A percentile compares a stretch with the other conserved stretches of the same genome.
These are phyloP conservation scores for Eretmochelys imbricata DNA, from an alignment of 2,113 vertebrate species.

Conservation along the genomic window DNA sequence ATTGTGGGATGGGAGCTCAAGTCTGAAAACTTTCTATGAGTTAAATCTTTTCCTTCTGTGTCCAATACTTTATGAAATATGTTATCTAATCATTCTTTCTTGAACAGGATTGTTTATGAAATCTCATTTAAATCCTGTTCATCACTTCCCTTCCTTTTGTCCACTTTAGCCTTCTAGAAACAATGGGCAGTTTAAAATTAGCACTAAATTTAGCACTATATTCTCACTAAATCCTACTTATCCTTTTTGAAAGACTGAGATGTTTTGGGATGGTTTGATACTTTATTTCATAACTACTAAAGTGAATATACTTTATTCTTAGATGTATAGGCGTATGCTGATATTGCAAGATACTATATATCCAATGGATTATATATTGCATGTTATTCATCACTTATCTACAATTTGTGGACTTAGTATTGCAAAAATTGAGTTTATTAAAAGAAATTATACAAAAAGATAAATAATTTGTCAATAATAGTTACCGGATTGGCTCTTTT, in stretches of 20 bases:
- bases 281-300: not conserved
- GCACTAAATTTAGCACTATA: not conserved
- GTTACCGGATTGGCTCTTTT: conserved; percentile 91
- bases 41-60: not conserved
- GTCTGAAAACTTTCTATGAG: not conserved
- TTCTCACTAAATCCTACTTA: not conserved
- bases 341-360: not conserved
- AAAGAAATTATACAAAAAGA: not conserved
- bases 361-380: not conserved
- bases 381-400: not conserved
- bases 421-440: not conserved
- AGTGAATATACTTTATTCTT: not conserved
- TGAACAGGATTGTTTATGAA: not conserved
- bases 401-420: not conserved
- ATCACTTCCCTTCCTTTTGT: not conserved
- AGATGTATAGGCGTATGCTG: not conserved
- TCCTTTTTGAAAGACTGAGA: not conserved
- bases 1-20: not conserved
- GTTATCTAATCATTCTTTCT: not conserved
- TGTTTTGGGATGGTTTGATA: not conserved
- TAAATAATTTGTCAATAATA: conserved; percentile 10
- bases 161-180: not conserved
- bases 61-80: not conserved
- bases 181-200: not conserved
- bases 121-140: not conserved